These are phyloP conservation scores for Enteromius radiatus DNA, from an alignment of 2,797 vertebrate species.

Conservation along the genomic window DNA sequence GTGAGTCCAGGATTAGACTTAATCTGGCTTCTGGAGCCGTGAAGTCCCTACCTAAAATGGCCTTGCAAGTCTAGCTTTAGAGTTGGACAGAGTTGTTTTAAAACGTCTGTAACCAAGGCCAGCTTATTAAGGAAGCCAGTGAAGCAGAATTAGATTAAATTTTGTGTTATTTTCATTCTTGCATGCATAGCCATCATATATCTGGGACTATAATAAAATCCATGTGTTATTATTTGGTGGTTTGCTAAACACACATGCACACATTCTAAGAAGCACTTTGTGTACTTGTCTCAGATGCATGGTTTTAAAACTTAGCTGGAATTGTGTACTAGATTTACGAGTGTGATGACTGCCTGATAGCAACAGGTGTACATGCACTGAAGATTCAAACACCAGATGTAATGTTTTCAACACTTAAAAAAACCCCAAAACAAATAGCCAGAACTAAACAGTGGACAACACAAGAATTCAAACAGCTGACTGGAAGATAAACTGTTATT, in stretches of 20 bases:
- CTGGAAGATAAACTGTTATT: conserved; percentile 20
- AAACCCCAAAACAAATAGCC: conserved; percentile 11
- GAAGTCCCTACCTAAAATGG: conserved; percentile 16
- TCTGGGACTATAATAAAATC: conserved; percentile 51
- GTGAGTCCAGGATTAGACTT: conserved; percentile 3
- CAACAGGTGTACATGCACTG: conserved; percentile 29
- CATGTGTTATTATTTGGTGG: conserved; percentile 31
- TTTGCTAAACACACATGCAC: conserved; percentile 22
- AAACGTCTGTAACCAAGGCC: conserved; percentile 43
- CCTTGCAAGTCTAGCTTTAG: conserved; percentile 27
- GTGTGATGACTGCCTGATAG: neutral
- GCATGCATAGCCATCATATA: conserved; percentile 49
- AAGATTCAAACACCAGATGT: conserved; percentile 28
- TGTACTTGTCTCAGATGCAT: neutral
- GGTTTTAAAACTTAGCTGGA: conserved; percentile 1
- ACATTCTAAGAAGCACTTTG: conserved; percentile 15
- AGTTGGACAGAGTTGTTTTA: conserved; percentile 35
- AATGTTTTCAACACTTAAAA: conserved; percentile 9
- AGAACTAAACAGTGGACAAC: conserved; percentile 22
- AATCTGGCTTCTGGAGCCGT: conserved; percentile 9
- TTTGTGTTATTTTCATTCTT: conserved; percentile 58
- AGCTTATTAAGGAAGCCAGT: conserved; percentile 49
- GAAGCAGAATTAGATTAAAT: conserved; percentile 51
- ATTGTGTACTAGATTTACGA: conserved; percentile 10
- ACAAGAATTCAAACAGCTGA: conserved; percentile 20